These are phyloP conservation scores for Marcusenius ussheri DNA, from an alignment of 2,113 vertebrate species.

Conservation along the genomic window DNA sequence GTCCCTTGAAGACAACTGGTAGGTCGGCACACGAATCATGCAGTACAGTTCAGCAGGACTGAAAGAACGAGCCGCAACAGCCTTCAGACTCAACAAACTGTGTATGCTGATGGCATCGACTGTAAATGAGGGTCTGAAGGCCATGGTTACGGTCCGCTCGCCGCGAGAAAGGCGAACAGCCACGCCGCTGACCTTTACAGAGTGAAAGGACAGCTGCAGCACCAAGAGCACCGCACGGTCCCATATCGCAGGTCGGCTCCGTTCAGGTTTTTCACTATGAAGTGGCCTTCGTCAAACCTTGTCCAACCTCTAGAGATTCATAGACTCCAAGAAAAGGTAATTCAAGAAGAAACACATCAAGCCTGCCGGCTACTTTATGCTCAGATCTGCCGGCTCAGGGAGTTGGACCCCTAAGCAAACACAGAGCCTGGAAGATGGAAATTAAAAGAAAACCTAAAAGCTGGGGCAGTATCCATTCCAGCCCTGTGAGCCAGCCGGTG, in stretches of 20 bases:
- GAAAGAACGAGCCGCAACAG: not conserved
- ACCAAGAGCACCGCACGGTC: not conserved
- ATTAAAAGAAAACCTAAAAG: not conserved
- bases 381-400: not conserved
- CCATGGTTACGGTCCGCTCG: not conserved
- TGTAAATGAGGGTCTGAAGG: not conserved
- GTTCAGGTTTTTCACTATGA: not conserved
- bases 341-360: not conserved
- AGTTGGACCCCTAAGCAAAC: not conserved
- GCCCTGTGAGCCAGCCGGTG: not conserved
- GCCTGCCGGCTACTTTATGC: not conserved
- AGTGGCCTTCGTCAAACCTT: not conserved
- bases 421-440: not conserved
- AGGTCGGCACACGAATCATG: not conserved
- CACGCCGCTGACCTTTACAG: not conserved
- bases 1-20: not conserved
- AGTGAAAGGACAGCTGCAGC: not conserved
- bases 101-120: not conserved
- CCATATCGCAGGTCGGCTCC: not conserved
- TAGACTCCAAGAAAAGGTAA: not conserved
- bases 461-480: not conserved
- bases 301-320: not conserved
- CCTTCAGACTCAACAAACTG: not conserved
- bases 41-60: not conserved
- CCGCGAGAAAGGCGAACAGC: not conserved